phyloP scores from a whole-genome alignment of 2,113 vertebrate species.

The Numenius arquata region DNA sequence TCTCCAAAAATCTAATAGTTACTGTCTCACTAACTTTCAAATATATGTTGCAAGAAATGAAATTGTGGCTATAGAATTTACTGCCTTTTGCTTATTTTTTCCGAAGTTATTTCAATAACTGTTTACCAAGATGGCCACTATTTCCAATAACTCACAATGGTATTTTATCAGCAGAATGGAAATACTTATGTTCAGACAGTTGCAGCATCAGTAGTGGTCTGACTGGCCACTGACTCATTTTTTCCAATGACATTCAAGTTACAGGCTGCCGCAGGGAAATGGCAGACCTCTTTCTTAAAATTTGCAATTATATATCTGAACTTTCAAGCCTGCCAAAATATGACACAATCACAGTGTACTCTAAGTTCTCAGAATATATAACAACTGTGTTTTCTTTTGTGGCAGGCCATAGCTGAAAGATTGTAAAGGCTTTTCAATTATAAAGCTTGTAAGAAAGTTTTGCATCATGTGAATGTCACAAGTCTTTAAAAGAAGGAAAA shows the following conservation, averaged over 20 bases:
- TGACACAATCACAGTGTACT: not conserved
- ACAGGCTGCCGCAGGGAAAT: not conserved
- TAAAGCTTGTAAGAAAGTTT: not conserved
- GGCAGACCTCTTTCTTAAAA: constrained; percentile 2
- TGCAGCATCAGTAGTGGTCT: not conserved
- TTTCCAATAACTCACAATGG: not conserved
- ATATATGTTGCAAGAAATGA: not conserved
- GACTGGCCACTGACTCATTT: not conserved
- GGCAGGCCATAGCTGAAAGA: not conserved
- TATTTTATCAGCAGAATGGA: not conserved
- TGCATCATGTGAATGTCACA: not conserved
- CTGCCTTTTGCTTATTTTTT: not conserved
- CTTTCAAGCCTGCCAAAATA: not conserved
- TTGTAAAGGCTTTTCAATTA: not conserved
- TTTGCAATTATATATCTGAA: not conserved
- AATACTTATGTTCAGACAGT: not conserved
- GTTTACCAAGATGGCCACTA: not conserved
- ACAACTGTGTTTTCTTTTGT: not conserved
- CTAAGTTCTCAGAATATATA: not conserved
- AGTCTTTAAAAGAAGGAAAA: not conserved
- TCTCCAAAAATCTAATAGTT: not conserved
- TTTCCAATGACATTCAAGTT: not conserved
- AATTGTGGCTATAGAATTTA: not conserved
- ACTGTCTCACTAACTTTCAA: not conserved
- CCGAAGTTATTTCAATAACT: not conserved